Evolutionary conservation across 2,113 vertebrate species (phyloP).

Genomic region (Eupsittula cactorum): DNA sequence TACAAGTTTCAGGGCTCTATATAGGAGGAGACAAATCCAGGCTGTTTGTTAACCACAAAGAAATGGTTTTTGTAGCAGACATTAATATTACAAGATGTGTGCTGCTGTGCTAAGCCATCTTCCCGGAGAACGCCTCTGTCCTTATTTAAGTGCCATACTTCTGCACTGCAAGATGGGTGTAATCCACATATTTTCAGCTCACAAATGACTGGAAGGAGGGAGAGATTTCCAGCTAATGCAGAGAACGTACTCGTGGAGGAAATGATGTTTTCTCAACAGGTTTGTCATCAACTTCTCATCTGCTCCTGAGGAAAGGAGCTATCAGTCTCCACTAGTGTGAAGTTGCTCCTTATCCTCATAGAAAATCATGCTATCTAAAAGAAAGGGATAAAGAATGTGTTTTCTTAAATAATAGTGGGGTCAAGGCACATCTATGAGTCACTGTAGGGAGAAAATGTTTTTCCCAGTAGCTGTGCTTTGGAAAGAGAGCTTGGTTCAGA

Average conservation of each 20-base stretch:
- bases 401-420: neutral
- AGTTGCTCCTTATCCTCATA: neutral
- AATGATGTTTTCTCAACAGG: neutral
- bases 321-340: neutral
- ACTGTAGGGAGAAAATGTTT: neutral
- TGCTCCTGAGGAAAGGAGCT: neutral
- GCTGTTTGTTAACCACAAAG: slow-evolving; percentile 7
- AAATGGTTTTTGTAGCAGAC: neutral
- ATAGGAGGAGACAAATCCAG: neutral
- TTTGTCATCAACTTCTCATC: slow-evolving; percentile 14
- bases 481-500: neutral
- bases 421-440: neutral
- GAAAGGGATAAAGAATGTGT: neutral
- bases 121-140: neutral
- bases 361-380: neutral
- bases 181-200: neutral
- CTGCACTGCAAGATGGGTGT: neutral
- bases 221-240: slow-evolving; percentile 6
- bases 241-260: neutral
- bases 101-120: slow-evolving; percentile 15
- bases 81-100: neutral
- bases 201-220: neutral
- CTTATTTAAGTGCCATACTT: neutral
- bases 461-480: neutral
- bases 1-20: neutral